These are phyloP conservation scores for Porites cylindrica DNA, from an alignment of 92 coral and sea anemone genomes.

Conservation along the genomic window DNA sequence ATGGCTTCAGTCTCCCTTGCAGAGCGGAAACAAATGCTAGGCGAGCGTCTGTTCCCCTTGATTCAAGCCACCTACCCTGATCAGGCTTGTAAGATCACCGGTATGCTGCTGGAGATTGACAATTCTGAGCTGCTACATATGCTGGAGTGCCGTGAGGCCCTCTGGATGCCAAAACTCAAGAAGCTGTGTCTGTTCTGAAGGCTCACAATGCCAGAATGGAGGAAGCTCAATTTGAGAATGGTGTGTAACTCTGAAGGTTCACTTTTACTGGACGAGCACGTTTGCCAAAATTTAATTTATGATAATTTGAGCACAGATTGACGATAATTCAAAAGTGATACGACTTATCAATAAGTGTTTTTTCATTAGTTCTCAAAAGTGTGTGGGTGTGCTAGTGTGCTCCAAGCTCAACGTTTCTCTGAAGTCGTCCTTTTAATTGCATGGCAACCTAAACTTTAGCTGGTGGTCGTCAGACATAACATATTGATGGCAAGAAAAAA, in stretches of 20 bases:
- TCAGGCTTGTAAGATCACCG: constrained; percentile 97
- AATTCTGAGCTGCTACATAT: constrained; percentile 95
- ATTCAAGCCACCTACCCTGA: constrained; percentile 92
- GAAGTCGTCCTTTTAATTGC: too few species aligned
- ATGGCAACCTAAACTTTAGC: too few species aligned
- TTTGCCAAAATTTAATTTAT: not conserved
- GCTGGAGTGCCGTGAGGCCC: constrained; percentile 94
- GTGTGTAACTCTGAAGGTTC: not conserved
- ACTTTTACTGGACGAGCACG: not conserved
- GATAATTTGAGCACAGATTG: constrained; percentile 8
- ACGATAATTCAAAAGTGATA: constrained; percentile 32
- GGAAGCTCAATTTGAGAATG: not conserved
- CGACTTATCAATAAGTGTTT: not conserved
- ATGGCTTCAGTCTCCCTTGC: constrained; percentile 80
- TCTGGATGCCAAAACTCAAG: constrained; percentile 88
- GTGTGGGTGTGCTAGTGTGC: too few species aligned
- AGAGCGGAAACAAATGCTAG: constrained; percentile 95
- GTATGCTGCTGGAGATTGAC: constrained; percentile 98
- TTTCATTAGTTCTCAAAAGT: too few species aligned
- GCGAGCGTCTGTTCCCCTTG: constrained; percentile 93
- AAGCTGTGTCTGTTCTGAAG: constrained; percentile 88
- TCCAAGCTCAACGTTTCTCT: too few species aligned
- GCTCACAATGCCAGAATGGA: constrained; percentile 72
- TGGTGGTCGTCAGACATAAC: too few species aligned
- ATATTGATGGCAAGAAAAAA: too few species aligned